Evolutionary conservation across 2,888 invertebrate species (phyloP).

Genomic region (Anthrax anthrax): DNA sequence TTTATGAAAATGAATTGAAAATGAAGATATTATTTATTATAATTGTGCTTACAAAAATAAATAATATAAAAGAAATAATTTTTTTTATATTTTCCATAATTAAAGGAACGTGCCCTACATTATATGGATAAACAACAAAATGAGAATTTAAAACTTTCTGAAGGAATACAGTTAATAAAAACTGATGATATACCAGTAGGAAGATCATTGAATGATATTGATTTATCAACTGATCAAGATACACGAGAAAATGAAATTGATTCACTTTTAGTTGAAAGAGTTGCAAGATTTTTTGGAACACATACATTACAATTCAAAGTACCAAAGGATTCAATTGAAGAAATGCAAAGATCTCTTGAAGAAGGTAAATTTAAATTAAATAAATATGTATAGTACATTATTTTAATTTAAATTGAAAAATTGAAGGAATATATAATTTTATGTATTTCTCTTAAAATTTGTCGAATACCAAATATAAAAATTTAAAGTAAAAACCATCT

Average conservation of each 20-base stretch:
- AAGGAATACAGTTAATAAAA: constrained; percentile 43
- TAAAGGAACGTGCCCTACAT: constrained; percentile 54
- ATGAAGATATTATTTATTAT: neutral
- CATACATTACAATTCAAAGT: constrained; percentile 71
- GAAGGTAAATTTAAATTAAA: constrained; percentile 47
- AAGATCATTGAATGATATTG: constrained; percentile 46
- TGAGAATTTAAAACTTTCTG: constrained; percentile 44
- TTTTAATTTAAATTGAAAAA: too few species aligned
- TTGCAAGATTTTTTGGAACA: constrained; percentile 59
- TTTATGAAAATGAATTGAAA: neutral
- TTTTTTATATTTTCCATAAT: constrained; percentile 13
- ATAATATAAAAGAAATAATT: neutral
- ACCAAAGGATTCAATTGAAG: constrained; percentile 55
- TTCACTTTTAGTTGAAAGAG: constrained; percentile 55
- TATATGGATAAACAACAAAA: constrained; percentile 50
- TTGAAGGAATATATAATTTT: too few species aligned
- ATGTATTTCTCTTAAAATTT: too few species aligned
- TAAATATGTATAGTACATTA: too few species aligned
- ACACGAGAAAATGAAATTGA: constrained; percentile 60
- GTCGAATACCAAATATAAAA: too few species aligned
- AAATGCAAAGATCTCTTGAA: constrained; percentile 62
- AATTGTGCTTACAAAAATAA: neutral
- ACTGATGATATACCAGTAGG: constrained; percentile 41
- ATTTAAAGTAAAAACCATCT: too few species aligned
- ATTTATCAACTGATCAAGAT: constrained; percentile 55